Evolutionary conservation across 2,888 invertebrate genomes (phyloP), one percentile per base, ranked within the genome.

Genomic region (Eristalis pertinax): DNA sequence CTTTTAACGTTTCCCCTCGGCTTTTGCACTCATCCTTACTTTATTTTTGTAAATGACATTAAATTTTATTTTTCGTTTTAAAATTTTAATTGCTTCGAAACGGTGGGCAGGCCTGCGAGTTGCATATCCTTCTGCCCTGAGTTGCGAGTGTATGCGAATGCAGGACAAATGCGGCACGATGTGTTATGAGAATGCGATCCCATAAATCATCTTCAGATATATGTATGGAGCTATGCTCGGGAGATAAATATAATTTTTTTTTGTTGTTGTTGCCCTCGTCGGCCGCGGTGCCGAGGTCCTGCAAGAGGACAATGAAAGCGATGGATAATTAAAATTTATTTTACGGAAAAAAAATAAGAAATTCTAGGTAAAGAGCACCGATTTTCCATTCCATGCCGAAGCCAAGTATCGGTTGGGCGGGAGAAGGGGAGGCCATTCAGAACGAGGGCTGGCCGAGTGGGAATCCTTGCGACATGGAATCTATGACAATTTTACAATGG

Each of bases 271-370:
- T 50, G 19, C 50, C 19, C 1, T n/a, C 19, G 43, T n/a, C 1
- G 4, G 13, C 15, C 4, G 15, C 43, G 15, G n/a, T n/a, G 19
- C n/a, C 43, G 15, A n/a, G n/a, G 43, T 19, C 50, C 50, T 50
- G 19, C 70, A 26, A 80, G 72, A 75, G 80, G 67, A 67, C 80
- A 76, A 72, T 80, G 67, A 63, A 76, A 75, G 63, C 65, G 68
- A 76, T 84, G 84, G 75, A 80, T 84, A 84, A 84, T 84, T 84
- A 84, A 84, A 84, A 80, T 80, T 80, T 76, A 84, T 84, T 80
- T 76, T 84, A 58, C 56, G 35, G n/a, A 19, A 41, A 56, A 72
- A 80, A 4, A 68, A 58, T 43, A 78, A 72, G 63, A 69, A 68
- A 72, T 19, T 50, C 50, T 50, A 50, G 50, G 50, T 8, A 50